phyloP scores from a whole-genome alignment of 2,888 invertebrate genomes.

The Galeruca laticollis region DNA sequence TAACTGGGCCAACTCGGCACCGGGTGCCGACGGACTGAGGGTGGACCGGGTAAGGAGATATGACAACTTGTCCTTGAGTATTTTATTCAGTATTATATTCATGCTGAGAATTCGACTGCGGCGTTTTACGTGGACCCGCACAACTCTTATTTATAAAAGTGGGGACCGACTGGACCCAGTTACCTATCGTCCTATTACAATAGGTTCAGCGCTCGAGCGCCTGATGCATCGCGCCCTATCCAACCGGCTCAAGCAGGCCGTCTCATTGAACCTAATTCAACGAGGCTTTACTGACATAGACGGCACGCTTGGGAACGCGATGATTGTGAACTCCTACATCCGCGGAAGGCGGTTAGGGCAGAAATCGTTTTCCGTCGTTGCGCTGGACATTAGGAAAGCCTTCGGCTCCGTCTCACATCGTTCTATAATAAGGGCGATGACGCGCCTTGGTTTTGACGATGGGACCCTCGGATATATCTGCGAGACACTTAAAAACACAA shows the following conservation, averaged over 20 bases:
- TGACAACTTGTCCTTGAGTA: background rate
- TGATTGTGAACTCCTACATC: constrained; percentile 52
- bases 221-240: no score
- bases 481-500: background rate
- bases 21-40: constrained; percentile 16
- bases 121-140: background rate
- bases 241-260: no score
- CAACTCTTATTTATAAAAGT: constrained; percentile 10
- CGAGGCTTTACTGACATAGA: constrained; percentile 58
- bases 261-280: constrained; percentile 49
- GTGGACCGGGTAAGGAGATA: background rate
- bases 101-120: background rate
- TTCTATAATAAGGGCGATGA: constrained; percentile 37
- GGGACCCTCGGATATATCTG: no score
- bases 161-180: background rate
- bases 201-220: background rate
- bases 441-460: no score
- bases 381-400: constrained; percentile 47
- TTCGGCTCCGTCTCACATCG: constrained; percentile 48
- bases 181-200: constrained; percentile 3
- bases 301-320: constrained; percentile 60
- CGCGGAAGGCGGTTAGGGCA: no score
- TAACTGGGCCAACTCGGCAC: constrained; percentile 18
- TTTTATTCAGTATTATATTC: constrained; percentile 9
- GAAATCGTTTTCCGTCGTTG: constrained; percentile 29